Evolutionary conservation across 1,140 invertebrate species (phyloP).

Genomic region (Drosophila rhopaloa): DNA sequence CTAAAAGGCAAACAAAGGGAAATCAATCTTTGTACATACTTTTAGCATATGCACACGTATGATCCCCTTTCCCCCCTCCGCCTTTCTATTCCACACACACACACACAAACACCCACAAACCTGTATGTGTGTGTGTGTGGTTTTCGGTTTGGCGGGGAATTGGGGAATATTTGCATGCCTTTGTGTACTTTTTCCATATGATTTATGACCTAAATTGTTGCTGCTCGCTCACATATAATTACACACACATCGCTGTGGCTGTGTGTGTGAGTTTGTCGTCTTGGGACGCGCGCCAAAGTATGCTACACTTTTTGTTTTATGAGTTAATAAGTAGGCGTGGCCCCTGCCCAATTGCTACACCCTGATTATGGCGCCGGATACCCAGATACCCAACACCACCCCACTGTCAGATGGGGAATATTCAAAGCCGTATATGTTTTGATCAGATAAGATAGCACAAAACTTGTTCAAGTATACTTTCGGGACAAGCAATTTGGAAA

Average conservation of each 20-base stretch:
- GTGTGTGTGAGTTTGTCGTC: constrained; percentile 40
- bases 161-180: constrained; percentile 75
- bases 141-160: constrained; percentile 36
- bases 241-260: constrained; percentile 34
- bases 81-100: constrained; percentile 6
- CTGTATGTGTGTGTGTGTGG: constrained; percentile 7
- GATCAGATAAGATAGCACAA: constrained; percentile 47
- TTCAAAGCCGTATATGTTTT: constrained; percentile 15
- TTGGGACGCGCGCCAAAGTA: constrained; percentile 67
- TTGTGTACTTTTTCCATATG: constrained; percentile 79
- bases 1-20: constrained; percentile 80
- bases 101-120: constrained; percentile 8
- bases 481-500: constrained; percentile 46
- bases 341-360: constrained; percentile 36
- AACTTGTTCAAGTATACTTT: constrained; percentile 41
- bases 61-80: constrained; percentile 1
- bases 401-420: constrained; percentile 7
- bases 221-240: constrained; percentile 63
- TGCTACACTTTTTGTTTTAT: constrained; percentile 74
- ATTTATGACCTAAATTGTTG: constrained; percentile 81
- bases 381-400: neutral
- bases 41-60: constrained; percentile 65
- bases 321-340: constrained; percentile 66
- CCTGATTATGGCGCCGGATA: constrained; percentile 18
- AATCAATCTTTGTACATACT: constrained; percentile 78